Evolutionary conservation across 2,113 vertebrate genomes (phyloP).

Genomic region (Rhegmatorhina hoffmannsi): DNA sequence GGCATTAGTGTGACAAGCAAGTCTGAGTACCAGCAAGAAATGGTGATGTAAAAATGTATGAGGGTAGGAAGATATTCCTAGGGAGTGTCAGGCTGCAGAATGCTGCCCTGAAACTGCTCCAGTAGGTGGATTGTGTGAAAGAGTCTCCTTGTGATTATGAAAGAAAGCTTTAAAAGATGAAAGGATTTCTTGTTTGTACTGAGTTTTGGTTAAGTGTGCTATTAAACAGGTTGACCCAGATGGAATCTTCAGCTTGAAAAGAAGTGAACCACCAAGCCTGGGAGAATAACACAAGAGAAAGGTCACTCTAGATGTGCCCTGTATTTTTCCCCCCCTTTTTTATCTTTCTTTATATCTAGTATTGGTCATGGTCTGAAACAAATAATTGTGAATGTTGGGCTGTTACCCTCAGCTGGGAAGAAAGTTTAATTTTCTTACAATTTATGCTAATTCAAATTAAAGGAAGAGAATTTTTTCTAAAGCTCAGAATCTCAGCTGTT

Average conservation of each 20-base stretch:
- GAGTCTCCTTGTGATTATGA: not conserved
- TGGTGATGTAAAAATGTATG: not conserved
- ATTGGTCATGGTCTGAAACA: not conserved
- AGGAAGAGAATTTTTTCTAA: not conserved
- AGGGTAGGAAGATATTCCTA: not conserved
- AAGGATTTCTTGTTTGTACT: not conserved
- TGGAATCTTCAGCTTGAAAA: not conserved
- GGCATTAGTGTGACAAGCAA: not conserved
- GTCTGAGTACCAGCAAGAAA: not conserved
- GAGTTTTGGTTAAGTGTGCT: not conserved
- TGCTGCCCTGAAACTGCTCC: not conserved
- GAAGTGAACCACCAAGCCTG: not conserved
- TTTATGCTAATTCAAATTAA: not conserved
- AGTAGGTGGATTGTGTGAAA: constrained; percentile 9
- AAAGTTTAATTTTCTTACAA: not conserved
- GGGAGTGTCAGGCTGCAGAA: constrained; percentile 46
- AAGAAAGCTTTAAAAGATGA: constrained; percentile 14
- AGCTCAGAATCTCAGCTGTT: not conserved
- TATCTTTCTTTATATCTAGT: not conserved
- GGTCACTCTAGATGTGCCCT: not conserved
- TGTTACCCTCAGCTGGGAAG: not conserved
- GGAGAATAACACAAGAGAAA: not conserved
- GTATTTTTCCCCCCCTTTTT: rapidly evolving
- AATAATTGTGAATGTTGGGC: not conserved
- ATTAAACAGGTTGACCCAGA: not conserved